Conservation (phyloP, 2,113 vertebrate species). For the Ornithorhynchus anatinus region DNA sequence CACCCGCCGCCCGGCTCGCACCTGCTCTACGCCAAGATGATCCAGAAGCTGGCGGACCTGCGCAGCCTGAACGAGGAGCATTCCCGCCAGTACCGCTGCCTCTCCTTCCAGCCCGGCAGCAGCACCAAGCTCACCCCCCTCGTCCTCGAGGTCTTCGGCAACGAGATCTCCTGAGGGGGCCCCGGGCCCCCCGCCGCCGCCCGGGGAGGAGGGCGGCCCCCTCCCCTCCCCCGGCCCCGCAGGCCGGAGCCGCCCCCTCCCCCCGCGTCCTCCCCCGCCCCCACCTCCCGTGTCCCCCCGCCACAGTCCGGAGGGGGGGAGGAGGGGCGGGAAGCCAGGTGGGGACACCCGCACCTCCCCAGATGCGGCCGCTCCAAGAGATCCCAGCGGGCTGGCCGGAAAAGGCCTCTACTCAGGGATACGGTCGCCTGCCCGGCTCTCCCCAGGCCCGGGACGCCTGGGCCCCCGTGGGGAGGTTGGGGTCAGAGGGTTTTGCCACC, state of each 20-base stretch:
- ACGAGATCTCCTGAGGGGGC: slow-evolving; percentile 84
- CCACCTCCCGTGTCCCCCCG: neutral
- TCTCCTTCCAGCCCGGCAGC: slow-evolving; percentile 91
- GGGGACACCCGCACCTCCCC: neutral
- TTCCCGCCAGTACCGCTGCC: slow-evolving; percentile 92
- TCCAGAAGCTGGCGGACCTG: slow-evolving; percentile 95
- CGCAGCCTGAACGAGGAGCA: slow-evolving; percentile 97
- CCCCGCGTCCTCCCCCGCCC: neutral
- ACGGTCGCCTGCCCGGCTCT: neutral
- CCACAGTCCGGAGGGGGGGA: neutral
- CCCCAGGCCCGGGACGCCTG: neutral
- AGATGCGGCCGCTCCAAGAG: neutral
- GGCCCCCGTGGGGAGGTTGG: neutral
- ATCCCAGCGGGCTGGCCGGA: neutral
- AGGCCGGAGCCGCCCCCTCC: neutral
- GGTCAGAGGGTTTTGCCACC: too few species aligned
- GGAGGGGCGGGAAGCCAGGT: neutral
- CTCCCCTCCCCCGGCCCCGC: neutral
- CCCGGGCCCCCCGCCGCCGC: fast-evolving
- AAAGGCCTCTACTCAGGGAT: slow-evolving; percentile 13
- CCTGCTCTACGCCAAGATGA: slow-evolving; percentile 95
- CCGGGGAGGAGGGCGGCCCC: neutral
- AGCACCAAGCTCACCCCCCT: slow-evolving; percentile 96
- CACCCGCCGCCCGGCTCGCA: slow-evolving; percentile 81
- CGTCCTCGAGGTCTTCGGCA: slow-evolving; percentile 94